A percentile compares a stretch with the other conserved stretches of the same genome.
These are phyloP conservation scores for Pherbina coryleti DNA, from an alignment of 2,888 invertebrate species.

Conservation along the genomic window DNA sequence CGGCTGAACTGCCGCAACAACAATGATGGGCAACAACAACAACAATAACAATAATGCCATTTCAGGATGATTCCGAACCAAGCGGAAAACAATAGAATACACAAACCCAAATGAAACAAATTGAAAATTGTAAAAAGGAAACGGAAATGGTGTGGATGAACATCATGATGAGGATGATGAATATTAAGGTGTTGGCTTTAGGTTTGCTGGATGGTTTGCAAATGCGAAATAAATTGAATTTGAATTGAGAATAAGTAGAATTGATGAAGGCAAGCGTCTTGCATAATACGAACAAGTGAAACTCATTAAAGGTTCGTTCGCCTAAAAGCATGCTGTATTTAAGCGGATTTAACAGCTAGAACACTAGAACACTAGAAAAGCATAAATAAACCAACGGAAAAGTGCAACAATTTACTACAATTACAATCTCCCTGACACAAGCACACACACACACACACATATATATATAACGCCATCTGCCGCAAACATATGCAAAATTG, in stretches of 20 bases:
- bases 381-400: neutral
- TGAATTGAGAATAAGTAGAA: constrained; percentile 21
- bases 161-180: neutral
- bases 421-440: neutral
- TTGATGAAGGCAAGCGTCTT: neutral
- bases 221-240: constrained; percentile 31
- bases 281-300: neutral
- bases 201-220: neutral
- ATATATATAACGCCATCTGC: neutral
- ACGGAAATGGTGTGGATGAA: neutral
- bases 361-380: too few species aligned
- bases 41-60: neutral
- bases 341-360: neutral
- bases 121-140: constrained; percentile 6
- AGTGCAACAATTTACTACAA: neutral
- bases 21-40: neutral
- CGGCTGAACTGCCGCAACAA: neutral
- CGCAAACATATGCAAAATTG: neutral
- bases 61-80: neutral
- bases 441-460: neutral
- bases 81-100: neutral
- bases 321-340: neutral
- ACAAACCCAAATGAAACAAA: constrained; percentile 3
- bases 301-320: neutral
- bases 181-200: neutral